Conservation (phyloP, 2,888 invertebrate genomes). For the Cheilosia soror region DNA sequence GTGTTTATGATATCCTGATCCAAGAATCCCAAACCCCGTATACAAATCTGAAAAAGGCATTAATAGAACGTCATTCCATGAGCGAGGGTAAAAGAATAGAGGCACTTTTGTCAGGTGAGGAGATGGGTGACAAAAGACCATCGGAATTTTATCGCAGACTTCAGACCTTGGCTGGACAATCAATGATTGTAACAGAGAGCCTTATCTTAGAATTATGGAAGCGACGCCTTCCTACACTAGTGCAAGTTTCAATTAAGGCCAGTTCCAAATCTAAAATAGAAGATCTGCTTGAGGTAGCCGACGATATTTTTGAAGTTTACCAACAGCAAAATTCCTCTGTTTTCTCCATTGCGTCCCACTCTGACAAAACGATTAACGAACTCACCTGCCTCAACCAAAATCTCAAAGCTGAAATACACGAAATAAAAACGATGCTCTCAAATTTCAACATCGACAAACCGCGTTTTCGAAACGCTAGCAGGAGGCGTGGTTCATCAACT, state of each 20-base stretch:
- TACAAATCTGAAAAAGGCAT: not conserved
- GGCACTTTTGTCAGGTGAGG: constrained; percentile 1
- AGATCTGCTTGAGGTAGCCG: not conserved
- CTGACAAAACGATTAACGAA: constrained; percentile 1
- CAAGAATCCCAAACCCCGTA: not conserved
- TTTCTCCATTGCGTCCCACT: not conserved
- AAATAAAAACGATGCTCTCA: constrained; percentile 38
- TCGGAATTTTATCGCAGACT: constrained; percentile 12
- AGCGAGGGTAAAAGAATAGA: not conserved
- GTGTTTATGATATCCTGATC: too few relatives aligned
- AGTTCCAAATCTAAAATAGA: constrained; percentile 5
- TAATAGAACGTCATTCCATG: constrained; percentile 13
- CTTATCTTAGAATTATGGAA: constrained; percentile 21
- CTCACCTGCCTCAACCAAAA: not conserved
- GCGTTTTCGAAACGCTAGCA: too few relatives aligned
- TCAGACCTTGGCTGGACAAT: constrained; percentile 17
- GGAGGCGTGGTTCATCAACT: too few relatives aligned
- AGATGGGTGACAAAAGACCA: constrained; percentile 11
- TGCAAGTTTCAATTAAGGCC: constrained; percentile 25
- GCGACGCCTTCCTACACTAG: constrained; percentile 18
- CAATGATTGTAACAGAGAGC: constrained; percentile 15
- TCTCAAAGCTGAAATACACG: constrained; percentile 5
- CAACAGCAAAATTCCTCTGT: constrained; percentile 4
- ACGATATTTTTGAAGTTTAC: constrained; percentile 11
- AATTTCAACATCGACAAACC: not conserved